Conservation (phyloP, 2,797 vertebrate species). For the Phalanger gymnotis region DNA sequence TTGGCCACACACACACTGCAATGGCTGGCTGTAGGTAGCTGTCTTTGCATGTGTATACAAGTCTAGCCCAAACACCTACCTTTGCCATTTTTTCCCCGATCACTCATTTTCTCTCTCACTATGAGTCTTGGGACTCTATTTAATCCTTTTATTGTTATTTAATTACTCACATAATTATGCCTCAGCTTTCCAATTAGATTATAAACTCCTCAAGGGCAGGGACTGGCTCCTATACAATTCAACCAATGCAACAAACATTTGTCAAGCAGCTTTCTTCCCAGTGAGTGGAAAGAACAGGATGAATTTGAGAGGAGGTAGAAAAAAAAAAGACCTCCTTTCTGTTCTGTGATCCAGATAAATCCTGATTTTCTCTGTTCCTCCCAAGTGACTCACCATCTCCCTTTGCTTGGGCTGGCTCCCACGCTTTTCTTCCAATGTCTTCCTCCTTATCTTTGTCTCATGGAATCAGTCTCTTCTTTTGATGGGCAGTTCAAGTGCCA, state of each 20-base stretch:
- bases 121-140: constrained; percentile 5
- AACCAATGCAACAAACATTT: background rate
- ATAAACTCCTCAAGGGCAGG: background rate
- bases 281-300: background rate
- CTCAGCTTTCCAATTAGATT: background rate
- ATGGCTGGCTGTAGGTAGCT: background rate
- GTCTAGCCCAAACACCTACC: background rate
- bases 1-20: too few relatives aligned
- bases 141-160: constrained; percentile 17
- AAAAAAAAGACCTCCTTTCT: background rate
- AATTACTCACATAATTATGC: background rate
- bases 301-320: background rate
- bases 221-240: background rate
- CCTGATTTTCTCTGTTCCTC: background rate
- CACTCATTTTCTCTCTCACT: constrained; percentile 5
- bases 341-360: background rate
- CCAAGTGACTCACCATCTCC: background rate
- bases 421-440: background rate
- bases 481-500: background rate
- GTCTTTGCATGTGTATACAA: background rate
- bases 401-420: background rate
- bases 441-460: background rate
- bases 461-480: background rate
- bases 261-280: background rate
- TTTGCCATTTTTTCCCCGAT: background rate